Percentiles rank a stretch among this genome's conserved stretches.
phyloP scores from a whole-genome alignment of 2,888 invertebrate genomes.

The Dioctria linearis region DNA sequence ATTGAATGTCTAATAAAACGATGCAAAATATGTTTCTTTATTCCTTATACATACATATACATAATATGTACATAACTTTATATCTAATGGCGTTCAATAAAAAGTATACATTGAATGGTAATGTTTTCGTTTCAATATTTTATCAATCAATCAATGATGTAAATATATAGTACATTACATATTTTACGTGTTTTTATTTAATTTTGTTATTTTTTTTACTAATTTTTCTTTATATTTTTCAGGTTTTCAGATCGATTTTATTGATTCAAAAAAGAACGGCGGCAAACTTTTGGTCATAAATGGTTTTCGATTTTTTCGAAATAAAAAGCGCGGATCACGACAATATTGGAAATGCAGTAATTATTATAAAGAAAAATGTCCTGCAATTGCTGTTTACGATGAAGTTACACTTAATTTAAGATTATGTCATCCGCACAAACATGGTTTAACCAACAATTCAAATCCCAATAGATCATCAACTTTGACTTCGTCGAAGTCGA shows the following conservation, averaged over 20 bases:
- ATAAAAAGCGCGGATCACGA: constrained; percentile 69
- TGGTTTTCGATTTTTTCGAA: constrained; percentile 70
- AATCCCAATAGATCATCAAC: constrained; percentile 57
- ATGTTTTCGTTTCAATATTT: neutral
- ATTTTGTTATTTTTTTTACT: constrained; percentile 11
- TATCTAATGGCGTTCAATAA: neutral
- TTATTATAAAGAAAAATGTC: constrained; percentile 71
- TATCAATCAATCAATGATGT: too few species aligned
- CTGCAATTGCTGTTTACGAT: constrained; percentile 70
- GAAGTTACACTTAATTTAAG: constrained; percentile 67
- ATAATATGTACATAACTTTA: too few species aligned
- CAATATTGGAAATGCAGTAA: constrained; percentile 72
- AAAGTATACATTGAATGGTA: neutral
- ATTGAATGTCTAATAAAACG: too few species aligned
- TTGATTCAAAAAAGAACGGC: constrained; percentile 71
- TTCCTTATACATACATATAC: too few species aligned
- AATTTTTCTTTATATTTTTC: constrained; percentile 54
- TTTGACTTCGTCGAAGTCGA: neutral
- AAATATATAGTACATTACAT: neutral
- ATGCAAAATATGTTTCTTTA: too few species aligned
- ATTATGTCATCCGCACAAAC: constrained; percentile 69
- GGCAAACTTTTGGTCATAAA: constrained; percentile 70
- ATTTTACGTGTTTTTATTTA: constrained; percentile 7
- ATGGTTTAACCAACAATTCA: constrained; percentile 68
- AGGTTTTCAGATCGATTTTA: constrained; percentile 70